These are phyloP conservation scores for Drosophila watanabei DNA, from an alignment of 1,140 invertebrate genomes.

Conservation along the genomic window DNA sequence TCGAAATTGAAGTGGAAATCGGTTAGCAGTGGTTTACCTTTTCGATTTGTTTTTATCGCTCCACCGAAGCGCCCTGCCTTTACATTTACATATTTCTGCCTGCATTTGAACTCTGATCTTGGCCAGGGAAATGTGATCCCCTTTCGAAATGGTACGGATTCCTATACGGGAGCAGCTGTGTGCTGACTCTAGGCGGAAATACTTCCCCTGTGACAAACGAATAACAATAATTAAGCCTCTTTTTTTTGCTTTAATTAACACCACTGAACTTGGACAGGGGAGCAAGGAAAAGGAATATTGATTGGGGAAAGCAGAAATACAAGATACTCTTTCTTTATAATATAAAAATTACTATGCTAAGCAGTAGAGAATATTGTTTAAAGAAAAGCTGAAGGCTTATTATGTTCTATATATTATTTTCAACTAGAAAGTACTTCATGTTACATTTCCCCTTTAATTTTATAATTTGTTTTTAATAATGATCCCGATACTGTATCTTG, in stretches of 20 bases:
- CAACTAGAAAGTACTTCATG: not conserved
- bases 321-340: conserved; percentile 7
- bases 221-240: conserved; percentile 43
- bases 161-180: conserved; percentile 33
- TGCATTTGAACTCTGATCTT: conserved; percentile 71
- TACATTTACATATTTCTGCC: conserved; percentile 80
- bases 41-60: conserved; percentile 56
- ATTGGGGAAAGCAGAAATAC: not conserved
- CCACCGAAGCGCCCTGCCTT: conserved; percentile 74
- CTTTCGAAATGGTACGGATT: not conserved
- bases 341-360: too few relatives aligned
- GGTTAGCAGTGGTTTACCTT: conserved; percentile 51
- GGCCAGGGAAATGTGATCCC: conserved; percentile 37
- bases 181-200: conserved; percentile 56
- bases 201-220: conserved; percentile 54
- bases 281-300: not conserved
- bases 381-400: not conserved
- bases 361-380: not conserved
- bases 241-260: conserved; percentile 77
- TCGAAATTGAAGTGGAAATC: conserved; percentile 67
- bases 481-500: not conserved
- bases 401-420: not conserved
- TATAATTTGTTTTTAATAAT: not conserved
- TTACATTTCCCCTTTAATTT: not conserved
- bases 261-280: conserved; percentile 66